These are phyloP conservation scores for Orchestia grillus DNA, from an alignment of 1,140 invertebrate species.

Conservation along the genomic window DNA sequence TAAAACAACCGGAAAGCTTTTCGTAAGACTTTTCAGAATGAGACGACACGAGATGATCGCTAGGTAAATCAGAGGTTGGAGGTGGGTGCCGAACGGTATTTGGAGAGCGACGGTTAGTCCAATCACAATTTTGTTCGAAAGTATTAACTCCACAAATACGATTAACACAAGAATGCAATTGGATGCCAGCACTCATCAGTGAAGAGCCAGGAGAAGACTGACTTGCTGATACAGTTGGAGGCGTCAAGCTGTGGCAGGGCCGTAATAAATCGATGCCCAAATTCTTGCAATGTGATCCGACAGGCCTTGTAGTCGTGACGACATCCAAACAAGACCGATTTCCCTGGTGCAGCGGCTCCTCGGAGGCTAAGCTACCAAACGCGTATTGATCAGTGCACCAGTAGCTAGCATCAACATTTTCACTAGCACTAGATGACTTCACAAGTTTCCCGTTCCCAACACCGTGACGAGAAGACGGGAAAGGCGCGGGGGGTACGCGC, in stretches of 20 bases:
- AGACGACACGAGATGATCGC: background rate
- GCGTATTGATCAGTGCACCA: background rate
- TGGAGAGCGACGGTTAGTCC: background rate
- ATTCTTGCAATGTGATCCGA: too few species aligned
- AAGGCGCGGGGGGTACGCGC: background rate
- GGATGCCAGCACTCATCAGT: slow-evolving; percentile 32
- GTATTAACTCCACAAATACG: background rate
- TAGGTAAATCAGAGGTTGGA: background rate
- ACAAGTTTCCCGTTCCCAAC: background rate
- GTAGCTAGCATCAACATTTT: background rate
- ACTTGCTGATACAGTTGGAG: background rate
- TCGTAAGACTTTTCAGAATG: background rate
- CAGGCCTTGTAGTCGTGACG: slow-evolving; percentile 20
- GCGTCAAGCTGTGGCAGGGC: background rate
- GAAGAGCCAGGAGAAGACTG: background rate
- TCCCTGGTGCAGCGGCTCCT: background rate
- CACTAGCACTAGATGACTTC: background rate
- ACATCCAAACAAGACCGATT: background rate
- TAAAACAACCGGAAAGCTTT: background rate
- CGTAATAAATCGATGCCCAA: slow-evolving; percentile 4
- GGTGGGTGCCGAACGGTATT: background rate
- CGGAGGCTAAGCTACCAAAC: background rate
- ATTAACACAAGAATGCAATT: background rate
- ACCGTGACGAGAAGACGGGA: background rate
- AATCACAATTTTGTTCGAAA: background rate